Percentiles rank a stretch among this genome's conserved stretches.
Evolutionary conservation across 2,113 vertebrate species (phyloP).

Genomic region (Lagopus leucura): DNA sequence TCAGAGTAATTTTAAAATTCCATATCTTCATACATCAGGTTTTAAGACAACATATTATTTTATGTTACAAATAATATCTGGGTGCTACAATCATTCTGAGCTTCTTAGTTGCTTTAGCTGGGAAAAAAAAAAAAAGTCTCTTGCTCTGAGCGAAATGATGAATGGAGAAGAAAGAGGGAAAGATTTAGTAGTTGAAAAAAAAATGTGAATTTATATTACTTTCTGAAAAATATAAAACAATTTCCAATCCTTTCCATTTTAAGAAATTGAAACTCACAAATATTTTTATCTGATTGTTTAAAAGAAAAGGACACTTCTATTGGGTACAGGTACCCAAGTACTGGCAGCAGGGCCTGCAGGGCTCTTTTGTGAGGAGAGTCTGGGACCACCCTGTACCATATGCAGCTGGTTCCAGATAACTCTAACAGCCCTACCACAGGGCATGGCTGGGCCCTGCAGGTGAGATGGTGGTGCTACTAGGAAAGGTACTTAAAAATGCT

Average conservation of each 20-base stretch:
- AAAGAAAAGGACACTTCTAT: background rate
- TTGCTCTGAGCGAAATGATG: background rate
- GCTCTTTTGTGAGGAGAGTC: background rate
- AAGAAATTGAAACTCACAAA: background rate
- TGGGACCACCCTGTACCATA: accelerated
- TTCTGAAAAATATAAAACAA: background rate
- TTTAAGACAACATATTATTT: background rate
- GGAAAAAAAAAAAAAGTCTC: background rate
- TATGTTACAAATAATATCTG: background rate
- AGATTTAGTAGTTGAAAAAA: background rate
- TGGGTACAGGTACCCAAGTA: accelerated
- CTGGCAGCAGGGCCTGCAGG: accelerated
- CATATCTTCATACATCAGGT: background rate
- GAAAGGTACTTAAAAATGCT: background rate
- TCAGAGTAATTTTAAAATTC: background rate
- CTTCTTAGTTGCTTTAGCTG: background rate
- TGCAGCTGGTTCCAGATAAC: accelerated
- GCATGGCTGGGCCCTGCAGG: accelerated
- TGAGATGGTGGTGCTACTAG: accelerated
- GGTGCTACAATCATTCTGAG: background rate
- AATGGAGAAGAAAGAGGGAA: background rate
- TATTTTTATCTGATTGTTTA: background rate
- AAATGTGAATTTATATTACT: background rate
- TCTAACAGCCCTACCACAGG: accelerated
- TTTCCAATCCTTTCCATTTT: background rate